Conservation (phyloP, 1,140 invertebrate species). For the Neodiprion fabricii region DNA sequence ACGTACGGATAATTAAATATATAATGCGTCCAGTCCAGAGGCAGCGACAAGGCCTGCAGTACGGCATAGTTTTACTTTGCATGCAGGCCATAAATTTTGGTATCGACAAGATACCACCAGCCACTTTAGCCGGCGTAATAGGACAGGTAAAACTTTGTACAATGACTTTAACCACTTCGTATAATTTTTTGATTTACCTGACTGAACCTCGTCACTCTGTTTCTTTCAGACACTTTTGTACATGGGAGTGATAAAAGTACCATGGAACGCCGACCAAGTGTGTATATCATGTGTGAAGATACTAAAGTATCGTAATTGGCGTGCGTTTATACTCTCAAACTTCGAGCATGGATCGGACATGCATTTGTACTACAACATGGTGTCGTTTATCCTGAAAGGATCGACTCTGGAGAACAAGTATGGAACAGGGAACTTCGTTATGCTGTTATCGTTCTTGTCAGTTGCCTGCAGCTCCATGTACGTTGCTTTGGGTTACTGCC, state of each 20-base stretch:
- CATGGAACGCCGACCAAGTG: constrained; percentile 65
- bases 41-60: constrained; percentile 50
- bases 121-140: constrained; percentile 65
- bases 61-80: constrained; percentile 47
- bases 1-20: neutral
- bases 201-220: constrained; percentile 10
- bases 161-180: neutral
- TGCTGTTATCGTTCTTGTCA: constrained; percentile 65
- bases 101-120: constrained; percentile 69
- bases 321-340: constrained; percentile 66
- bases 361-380: constrained; percentile 81
- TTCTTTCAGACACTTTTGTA: constrained; percentile 59
- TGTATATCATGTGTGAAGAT: constrained; percentile 69
- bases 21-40: constrained; percentile 49
- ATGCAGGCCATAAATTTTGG: constrained; percentile 61
- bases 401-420: constrained; percentile 65
- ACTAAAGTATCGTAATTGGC: constrained; percentile 64
- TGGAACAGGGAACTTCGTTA: constrained; percentile 65
- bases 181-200: neutral
- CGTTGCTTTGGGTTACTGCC: constrained; percentile 55
- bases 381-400: constrained; percentile 73
- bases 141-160: constrained; percentile 52
- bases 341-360: constrained; percentile 76
- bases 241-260: constrained; percentile 59
- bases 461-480: constrained; percentile 64